Evolutionary conservation across 2,113 vertebrate species (phyloP).

Genomic region (Nymphicus hollandicus): DNA sequence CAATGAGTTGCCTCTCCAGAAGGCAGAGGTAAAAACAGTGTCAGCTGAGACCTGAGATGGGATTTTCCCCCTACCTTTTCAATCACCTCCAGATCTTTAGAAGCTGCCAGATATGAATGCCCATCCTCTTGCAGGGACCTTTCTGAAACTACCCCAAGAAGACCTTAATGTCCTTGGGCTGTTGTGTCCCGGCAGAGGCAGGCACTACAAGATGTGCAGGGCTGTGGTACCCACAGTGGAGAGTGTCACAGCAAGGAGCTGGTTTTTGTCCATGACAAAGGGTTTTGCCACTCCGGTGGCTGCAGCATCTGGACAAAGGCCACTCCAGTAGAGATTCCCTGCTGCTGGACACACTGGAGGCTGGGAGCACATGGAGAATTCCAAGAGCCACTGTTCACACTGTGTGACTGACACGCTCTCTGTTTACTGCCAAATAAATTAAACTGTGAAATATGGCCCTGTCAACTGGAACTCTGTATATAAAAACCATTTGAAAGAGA

Average conservation of each 20-base stretch:
- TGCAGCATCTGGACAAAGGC: not conserved
- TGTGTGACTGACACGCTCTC: rapidly evolving
- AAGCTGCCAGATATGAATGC: not conserved
- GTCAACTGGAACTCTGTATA: not conserved
- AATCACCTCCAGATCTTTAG: not conserved
- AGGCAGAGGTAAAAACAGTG: not conserved
- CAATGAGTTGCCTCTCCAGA: not conserved
- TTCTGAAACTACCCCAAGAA: not conserved
- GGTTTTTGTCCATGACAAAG: not conserved
- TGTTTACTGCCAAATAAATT: not conserved
- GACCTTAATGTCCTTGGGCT: not conserved
- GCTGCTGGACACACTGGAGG: not conserved
- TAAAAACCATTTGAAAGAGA: not conserved
- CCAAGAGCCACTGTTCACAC: not conserved
- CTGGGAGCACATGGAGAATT: rapidly evolving
- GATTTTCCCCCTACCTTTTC: not conserved
- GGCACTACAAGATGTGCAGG: not conserved
- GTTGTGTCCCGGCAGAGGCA: rapidly evolving
- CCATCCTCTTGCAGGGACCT: not conserved
- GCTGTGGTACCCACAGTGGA: not conserved
- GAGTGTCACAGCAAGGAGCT: not conserved
- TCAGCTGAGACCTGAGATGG: not conserved
- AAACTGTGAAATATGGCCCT: rapidly evolving
- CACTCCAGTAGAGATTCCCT: not conserved
- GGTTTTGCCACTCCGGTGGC: not conserved